Conservation (phyloP, 2,797 vertebrate genomes). For the Pyrocephalus nanus region DNA sequence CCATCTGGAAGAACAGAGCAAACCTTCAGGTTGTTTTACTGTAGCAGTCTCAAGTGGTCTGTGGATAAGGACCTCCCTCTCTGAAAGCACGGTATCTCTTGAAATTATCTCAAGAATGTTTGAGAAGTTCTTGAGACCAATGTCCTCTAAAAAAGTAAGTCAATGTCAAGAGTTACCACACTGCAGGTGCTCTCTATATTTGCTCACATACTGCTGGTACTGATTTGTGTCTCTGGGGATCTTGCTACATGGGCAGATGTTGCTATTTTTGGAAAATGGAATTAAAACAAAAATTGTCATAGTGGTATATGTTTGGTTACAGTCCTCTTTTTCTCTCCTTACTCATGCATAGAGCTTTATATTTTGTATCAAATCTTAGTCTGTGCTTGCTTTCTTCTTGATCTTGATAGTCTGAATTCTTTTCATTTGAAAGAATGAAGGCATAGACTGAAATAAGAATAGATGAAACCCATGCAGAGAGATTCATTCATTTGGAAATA, state of each 20-base stretch:
- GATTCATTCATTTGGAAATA: not conserved
- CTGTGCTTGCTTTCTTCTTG: not conserved
- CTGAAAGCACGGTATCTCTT: not conserved
- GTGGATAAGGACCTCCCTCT: not conserved
- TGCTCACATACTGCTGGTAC: not conserved
- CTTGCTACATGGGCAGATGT: not conserved
- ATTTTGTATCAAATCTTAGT: not conserved
- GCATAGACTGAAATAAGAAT: not conserved
- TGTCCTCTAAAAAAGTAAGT: constrained; percentile 11
- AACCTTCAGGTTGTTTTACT: not conserved
- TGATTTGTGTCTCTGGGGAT: not conserved
- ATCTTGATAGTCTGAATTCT: not conserved
- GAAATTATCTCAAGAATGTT: not conserved
- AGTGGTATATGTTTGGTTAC: not conserved
- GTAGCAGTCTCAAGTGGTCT: not conserved
- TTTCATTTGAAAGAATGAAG: not conserved
- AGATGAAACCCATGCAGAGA: not conserved
- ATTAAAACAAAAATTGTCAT: not conserved
- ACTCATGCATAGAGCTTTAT: not conserved
- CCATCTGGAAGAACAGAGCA: not conserved
- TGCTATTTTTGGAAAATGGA: not conserved
- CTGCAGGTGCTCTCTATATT: not conserved
- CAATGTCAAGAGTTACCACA: not conserved
- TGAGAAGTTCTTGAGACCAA: not conserved
- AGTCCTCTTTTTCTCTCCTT: not conserved